A percentile compares a stretch with the other conserved stretches of the same genome.
Evolutionary conservation across 2,888 invertebrate genomes (phyloP).

Genomic region (Tortricodes alternella): DNA sequence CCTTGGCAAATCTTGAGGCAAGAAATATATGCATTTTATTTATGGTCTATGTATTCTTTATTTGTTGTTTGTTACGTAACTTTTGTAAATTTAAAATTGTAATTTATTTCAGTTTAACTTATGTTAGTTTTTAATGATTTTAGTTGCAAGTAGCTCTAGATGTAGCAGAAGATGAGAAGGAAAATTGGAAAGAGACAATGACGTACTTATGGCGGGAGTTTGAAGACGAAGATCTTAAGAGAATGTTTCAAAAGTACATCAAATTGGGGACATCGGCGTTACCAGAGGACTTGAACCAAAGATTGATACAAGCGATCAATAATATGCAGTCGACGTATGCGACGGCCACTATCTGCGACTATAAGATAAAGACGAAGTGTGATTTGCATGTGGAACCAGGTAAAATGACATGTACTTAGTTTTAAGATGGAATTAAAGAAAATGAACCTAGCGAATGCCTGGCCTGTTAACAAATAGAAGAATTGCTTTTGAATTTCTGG

Average conservation of each 20-base stretch:
- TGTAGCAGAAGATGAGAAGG: conserved; percentile 81
- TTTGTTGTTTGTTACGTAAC: too few relatives aligned
- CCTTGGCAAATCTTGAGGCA: too few relatives aligned
- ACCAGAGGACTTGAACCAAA: conserved; percentile 85
- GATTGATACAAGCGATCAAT: conserved; percentile 83
- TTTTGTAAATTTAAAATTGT: background rate
- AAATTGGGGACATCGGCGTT: conserved; percentile 88
- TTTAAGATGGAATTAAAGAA: too few relatives aligned
- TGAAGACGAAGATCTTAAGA: conserved; percentile 85
- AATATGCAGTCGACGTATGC: conserved; percentile 90
- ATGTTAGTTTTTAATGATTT: conserved; percentile 31
- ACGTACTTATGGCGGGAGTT: conserved; percentile 89
- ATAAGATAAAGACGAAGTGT: conserved; percentile 84
- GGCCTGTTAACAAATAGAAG: too few relatives aligned
- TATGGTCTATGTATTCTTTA: too few relatives aligned
- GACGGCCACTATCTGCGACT: conserved; percentile 89
- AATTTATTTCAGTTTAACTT: background rate
- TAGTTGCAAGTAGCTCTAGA: conserved; percentile 65
- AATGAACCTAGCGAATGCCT: too few relatives aligned
- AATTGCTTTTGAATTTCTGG: too few relatives aligned
- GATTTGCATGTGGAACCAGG: conserved; percentile 89
- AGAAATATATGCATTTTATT: too few relatives aligned
- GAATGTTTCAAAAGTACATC: conserved; percentile 89
- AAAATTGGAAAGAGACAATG: conserved; percentile 85
- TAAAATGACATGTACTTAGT: too few relatives aligned